Evolutionary conservation across 92 coral and sea anemone species (phyloP).

Genomic region (Anthopleura xanthogrammica): DNA sequence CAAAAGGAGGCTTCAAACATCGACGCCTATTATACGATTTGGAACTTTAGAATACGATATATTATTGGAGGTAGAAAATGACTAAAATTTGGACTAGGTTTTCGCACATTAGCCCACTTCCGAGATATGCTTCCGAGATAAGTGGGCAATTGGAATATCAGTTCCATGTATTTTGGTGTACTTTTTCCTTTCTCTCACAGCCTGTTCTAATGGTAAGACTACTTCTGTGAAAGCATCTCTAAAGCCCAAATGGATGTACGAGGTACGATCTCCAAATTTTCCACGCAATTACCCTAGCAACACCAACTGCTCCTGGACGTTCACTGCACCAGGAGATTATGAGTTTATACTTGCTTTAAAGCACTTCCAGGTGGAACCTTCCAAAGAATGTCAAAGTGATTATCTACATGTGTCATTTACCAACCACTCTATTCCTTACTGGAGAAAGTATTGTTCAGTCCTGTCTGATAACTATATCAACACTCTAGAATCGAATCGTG

Average conservation of each 20-base stretch:
- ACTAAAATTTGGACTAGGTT: too few relatives aligned
- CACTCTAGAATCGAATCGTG: background rate
- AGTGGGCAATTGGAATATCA: background rate
- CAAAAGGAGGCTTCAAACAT: too few relatives aligned
- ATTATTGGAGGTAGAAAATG: too few relatives aligned
- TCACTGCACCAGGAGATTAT: constrained; percentile 15
- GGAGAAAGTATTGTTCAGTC: background rate
- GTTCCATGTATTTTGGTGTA: background rate
- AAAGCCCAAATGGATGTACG: constrained; percentile 18
- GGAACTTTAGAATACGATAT: too few relatives aligned
- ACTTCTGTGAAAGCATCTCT: constrained; percentile 7
- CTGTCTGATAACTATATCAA: constrained; percentile 19
- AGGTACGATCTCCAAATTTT: constrained; percentile 18
- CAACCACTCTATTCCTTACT: background rate
- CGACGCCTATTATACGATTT: too few relatives aligned
- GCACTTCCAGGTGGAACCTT: constrained; percentile 33
- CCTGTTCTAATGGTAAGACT: background rate
- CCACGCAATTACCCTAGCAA: constrained; percentile 15
- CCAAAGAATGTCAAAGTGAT: constrained; percentile 17
- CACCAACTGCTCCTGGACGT: constrained; percentile 13
- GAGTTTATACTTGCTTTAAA: background rate
- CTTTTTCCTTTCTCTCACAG: background rate
- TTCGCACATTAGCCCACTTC: too few relatives aligned
- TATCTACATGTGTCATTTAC: constrained; percentile 8
- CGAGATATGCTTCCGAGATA: too few relatives aligned